phyloP scores from a whole-genome alignment of 2,888 invertebrate species.

The Rotaria macrura region DNA sequence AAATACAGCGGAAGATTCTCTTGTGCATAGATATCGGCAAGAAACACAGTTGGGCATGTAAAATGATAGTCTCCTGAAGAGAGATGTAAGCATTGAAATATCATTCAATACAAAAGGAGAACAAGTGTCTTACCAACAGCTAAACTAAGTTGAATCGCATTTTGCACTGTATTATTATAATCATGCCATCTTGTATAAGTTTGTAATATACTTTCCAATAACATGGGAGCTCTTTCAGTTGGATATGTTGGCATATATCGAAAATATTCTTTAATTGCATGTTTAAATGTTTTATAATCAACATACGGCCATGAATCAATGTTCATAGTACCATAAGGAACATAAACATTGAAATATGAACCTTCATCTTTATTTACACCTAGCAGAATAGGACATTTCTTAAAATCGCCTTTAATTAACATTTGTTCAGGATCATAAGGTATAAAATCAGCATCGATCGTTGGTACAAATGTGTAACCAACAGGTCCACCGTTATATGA shows the following conservation, averaged over 20 bases:
- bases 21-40: slow-evolving; percentile 71
- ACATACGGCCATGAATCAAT: background rate
- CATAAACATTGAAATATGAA: slow-evolving; percentile 80
- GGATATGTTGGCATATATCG: slow-evolving; percentile 3
- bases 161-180: slow-evolving; percentile 2
- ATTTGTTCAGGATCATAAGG: slow-evolving; percentile 74
- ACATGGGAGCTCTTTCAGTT: background rate
- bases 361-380: slow-evolving; percentile 92
- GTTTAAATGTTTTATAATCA: slow-evolving; percentile 17
- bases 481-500: slow-evolving; percentile 56
- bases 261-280: background rate
- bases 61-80: slow-evolving; percentile 88
- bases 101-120: background rate
- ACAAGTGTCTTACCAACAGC: background rate
- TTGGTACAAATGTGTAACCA: slow-evolving; percentile 73
- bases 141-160: background rate
- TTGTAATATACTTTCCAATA: slow-evolving; percentile 9
- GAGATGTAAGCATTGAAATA: slow-evolving; percentile 42
- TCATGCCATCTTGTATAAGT: slow-evolving; percentile 4
- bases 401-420: slow-evolving; percentile 70
- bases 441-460: slow-evolving; percentile 76
- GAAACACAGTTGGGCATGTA: slow-evolving; percentile 79
- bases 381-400: slow-evolving; percentile 60
- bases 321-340: slow-evolving; percentile 42
- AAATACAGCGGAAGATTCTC: slow-evolving; percentile 64